These are phyloP conservation scores for Parotocinclus haroldoi DNA, from an alignment of 2,797 vertebrate species.

Conservation along the genomic window DNA sequence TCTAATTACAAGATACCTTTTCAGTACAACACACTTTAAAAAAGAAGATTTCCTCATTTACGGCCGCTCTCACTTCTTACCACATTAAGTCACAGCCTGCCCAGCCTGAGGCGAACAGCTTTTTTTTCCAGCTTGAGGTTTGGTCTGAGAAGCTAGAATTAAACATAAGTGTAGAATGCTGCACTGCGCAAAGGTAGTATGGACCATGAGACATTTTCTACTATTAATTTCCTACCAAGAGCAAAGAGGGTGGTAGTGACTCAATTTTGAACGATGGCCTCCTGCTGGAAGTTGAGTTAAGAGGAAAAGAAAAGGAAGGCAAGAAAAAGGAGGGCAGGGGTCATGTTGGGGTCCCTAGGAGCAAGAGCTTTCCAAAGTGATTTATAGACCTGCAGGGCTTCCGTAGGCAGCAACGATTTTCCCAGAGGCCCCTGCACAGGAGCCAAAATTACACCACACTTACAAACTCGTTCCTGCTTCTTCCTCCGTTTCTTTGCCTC, in stretches of 20 bases:
- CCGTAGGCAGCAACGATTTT: slow-evolving; percentile 60
- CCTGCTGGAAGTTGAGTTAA: slow-evolving; percentile 1
- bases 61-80: no score
- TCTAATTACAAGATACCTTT: no score
- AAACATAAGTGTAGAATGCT: no score
- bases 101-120: no score
- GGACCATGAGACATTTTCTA: no score
- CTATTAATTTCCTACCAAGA: background rate
- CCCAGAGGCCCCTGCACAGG: slow-evolving; percentile 62
- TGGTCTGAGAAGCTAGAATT: no score
- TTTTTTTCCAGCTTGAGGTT: no score
- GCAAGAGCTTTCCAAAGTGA: slow-evolving; percentile 59
- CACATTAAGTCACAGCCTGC: no score
- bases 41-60: no score
- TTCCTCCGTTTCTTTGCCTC: background rate
- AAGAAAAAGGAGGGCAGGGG: slow-evolving; percentile 29
- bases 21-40: no score
- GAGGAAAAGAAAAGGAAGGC: slow-evolving; percentile 7
- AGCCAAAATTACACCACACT: slow-evolving; percentile 60
- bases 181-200: no score
- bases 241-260: background rate
- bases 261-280: slow-evolving; percentile 14
- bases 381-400: slow-evolving; percentile 62
- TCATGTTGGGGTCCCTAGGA: slow-evolving; percentile 57
- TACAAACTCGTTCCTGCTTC: slow-evolving; percentile 17